Evolutionary conservation across 2,888 invertebrate genomes (phyloP), one percentile per base, ranked within the genome.

Genomic region (Diarsia mendica): DNA sequence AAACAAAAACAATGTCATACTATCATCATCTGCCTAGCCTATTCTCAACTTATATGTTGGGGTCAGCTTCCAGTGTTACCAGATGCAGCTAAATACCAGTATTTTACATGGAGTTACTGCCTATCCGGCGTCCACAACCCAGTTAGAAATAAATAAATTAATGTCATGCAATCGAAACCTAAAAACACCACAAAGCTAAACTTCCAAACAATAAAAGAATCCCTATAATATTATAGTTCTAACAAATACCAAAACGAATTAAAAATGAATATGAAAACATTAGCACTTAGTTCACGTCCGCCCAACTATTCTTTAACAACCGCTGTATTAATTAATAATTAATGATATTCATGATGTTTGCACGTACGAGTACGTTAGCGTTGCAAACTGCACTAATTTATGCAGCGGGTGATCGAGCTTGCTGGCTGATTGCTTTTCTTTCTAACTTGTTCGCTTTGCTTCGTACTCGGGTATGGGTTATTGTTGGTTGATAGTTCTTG

Each of bases 351-450:
- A 86, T 80, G 78, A 85, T 88, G 83, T 89, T 86, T 81, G 79
- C 79, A 78, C 70, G 66, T 80, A 82, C 72, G 78, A 28, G 70
- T 80, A 82, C 69, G 79, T 79, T 53, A 73, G 80, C 72, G 76
- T 83, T 86, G 80, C 75, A 64, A 88, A 89, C 88, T 87, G 86
- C 80, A 86, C 87, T 92, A 91, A 93, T 92, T 87, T 93, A 93
- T 93, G 90, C 92, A 86, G 87, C 80, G 79, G 74, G 72, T 88
- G 90, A 90, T 90, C 86, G 85, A 86, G 88, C 80, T 77, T 75
- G 75, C 72, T 84, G 89, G 82, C 87, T 87, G 84, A 89, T 89
- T 90, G 91, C 85, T 91, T 91, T 91, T 90, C 89, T 90, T 91
- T 89, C 83, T 82, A 89, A 88, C 88, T 91, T 85, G 85, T 85